These are phyloP conservation scores for Caiman crocodilus DNA, from an alignment of 2,797 vertebrate genomes.

Conservation along the genomic window DNA sequence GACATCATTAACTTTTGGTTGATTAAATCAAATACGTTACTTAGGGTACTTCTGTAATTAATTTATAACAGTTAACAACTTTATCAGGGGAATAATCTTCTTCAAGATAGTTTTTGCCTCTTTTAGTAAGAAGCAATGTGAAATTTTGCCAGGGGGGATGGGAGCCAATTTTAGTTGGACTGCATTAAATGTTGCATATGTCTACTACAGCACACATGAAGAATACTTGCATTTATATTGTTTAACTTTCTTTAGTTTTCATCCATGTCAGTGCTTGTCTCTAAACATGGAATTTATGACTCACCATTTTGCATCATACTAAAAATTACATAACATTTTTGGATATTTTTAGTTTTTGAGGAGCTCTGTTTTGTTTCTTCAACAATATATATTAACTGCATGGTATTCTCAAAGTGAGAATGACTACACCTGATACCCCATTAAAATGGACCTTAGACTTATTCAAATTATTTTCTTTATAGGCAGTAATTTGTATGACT, in stretches of 20 bases:
- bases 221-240: neutral
- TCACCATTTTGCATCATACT: neutral
- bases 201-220: neutral
- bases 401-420: neutral
- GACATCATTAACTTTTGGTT: conserved; percentile 43
- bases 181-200: fast-evolving
- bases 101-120: no score
- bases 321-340: neutral
- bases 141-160: neutral
- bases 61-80: conserved; percentile 30
- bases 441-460: neutral
- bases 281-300: neutral
- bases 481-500: neutral
- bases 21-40: conserved; percentile 48
- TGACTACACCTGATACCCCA: fast-evolving
- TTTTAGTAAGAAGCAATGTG: no score
- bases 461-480: neutral
- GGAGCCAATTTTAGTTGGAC: neutral
- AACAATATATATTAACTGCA: neutral
- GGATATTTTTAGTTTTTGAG: neutral
- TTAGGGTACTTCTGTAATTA: conserved; percentile 33
- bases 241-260: neutral
- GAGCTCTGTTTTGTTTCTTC: neutral
- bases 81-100: neutral
- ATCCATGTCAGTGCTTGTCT: neutral